These are phyloP conservation scores for Spheniscus humboldti DNA, from an alignment of 2,797 vertebrate species.

Conservation along the genomic window DNA sequence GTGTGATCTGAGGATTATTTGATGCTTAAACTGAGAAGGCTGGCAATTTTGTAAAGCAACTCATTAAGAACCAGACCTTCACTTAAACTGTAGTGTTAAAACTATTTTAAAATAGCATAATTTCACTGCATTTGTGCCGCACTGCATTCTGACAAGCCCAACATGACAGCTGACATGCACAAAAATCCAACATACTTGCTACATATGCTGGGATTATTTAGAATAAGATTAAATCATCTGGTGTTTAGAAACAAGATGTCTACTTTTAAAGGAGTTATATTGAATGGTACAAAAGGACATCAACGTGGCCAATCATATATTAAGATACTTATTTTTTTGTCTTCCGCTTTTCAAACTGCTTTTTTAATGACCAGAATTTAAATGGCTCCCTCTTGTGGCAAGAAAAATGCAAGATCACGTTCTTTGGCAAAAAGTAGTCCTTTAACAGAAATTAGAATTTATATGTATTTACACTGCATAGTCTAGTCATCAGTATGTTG, in stretches of 20 bases:
- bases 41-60: background rate
- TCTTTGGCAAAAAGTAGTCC: background rate
- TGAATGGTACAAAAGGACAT: slow-evolving; percentile 28
- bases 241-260: background rate
- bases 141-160: background rate
- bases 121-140: background rate
- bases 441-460: background rate
- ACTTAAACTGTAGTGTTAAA: background rate
- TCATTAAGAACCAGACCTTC: background rate
- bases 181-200: background rate
- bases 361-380: background rate
- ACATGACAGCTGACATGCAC: background rate
- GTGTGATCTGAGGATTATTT: background rate
- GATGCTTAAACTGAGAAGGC: background rate
- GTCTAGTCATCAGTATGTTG: background rate
- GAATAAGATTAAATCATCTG: background rate
- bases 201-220: background rate
- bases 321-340: background rate
- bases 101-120: background rate
- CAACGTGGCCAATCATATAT: background rate
- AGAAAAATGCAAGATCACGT: background rate
- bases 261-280: background rate
- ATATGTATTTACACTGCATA: background rate
- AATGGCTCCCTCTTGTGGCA: slow-evolving; percentile 72
- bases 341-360: background rate